Evolutionary conservation across 2,888 invertebrate species (phyloP), one percentile per base, ranked within the genome.

Genomic region (Lymantria monacha): DNA sequence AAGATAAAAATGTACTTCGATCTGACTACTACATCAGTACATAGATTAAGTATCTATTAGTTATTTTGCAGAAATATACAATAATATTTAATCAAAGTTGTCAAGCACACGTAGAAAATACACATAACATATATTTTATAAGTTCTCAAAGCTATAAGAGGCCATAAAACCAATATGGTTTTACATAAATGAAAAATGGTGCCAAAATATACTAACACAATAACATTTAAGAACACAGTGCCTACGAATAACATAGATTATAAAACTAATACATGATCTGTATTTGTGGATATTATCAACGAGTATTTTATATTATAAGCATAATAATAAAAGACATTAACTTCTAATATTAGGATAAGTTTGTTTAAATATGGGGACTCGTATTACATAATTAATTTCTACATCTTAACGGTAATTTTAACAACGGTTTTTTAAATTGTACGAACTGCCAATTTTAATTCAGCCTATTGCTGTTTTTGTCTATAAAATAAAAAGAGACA

Each of bases 301-400:
- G 47, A 49, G 51, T 57, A 57, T 58, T 57, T 57, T 58, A 50
- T 52, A 46, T 47, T 51, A 14, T 58, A 61, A 54, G 58, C 45
- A 47, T 57, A 49, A 56, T 59, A 74, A 74, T 73, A 69, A 83
- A 83, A 83, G 83, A 83, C 83, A 83, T 74, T 83, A 83, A 83
- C 75, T 69, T 61, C 70, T 82, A 81, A 81, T 70, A 61, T 49
- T 63, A 33, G 40, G 41, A 13, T 67, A 69, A 54, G 53, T 51
- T 61, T 66, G 57, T 59, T 66, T 61, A 63, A 66, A 60, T 55
- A 48, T 51, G 40, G 11, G 41, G 40, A 33, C n/a, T 14, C 7
- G 11, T 8, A 41, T 22, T 22, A 22, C 22, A 5, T 22, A 22
- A 22, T 22, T 22, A 22, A 22, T 22, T 22, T 22, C 22, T 22